A percentile compares a stretch with the other conserved stretches of the same genome.
Evolutionary conservation across 2,888 invertebrate species (phyloP).

Genomic region (Leucozona laternaria): DNA sequence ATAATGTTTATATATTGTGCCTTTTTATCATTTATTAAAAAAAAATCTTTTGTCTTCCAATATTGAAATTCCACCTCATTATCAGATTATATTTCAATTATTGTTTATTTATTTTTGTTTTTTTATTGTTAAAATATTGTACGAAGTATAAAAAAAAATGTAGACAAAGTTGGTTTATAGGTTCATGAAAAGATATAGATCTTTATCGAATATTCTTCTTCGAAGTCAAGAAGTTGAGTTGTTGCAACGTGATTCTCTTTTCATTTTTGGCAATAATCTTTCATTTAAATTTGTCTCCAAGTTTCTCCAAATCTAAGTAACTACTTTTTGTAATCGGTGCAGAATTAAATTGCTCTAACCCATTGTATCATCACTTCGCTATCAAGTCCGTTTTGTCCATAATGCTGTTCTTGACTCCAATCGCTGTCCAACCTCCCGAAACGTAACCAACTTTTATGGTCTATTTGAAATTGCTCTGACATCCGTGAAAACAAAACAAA

Average conservation of each 20-base stretch:
- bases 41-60: not conserved
- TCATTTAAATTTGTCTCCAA: not conserved
- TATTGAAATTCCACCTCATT: not conserved
- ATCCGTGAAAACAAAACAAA: no score
- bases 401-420: not conserved
- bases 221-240: no score
- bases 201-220: not conserved
- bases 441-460: not conserved
- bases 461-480: not conserved
- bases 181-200: not conserved
- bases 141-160: not conserved
- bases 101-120: not conserved
- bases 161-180: no score
- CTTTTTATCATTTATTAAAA: not conserved
- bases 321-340: not conserved
- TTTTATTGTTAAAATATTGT: not conserved
- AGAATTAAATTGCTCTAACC: not conserved
- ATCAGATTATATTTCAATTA: not conserved
- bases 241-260: not conserved
- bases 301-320: not conserved
- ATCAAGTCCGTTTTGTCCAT: not conserved
- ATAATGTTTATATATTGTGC: not conserved
- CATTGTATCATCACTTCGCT: not conserved
- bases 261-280: no score
- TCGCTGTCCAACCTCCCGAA: not conserved